phyloP scores from a whole-genome alignment of 1,140 invertebrate species.

The Bombus consobrinus region DNA sequence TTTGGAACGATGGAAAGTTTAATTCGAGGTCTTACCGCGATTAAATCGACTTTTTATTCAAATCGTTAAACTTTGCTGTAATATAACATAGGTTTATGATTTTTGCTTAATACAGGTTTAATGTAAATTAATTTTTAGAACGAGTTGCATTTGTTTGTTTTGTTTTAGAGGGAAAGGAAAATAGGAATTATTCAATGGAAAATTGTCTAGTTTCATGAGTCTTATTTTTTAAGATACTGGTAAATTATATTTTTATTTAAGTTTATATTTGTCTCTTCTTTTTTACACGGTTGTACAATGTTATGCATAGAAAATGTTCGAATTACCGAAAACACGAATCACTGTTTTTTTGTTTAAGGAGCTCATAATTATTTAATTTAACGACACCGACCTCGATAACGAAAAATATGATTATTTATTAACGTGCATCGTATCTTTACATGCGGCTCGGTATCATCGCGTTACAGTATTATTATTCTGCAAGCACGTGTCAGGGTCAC shows the following conservation, averaged over 20 bases:
- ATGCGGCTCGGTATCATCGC: not conserved
- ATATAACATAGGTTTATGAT: not conserved
- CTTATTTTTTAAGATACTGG: no score
- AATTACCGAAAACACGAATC: not conserved
- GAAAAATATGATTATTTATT: not conserved
- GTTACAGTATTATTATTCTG: constrained; percentile 30
- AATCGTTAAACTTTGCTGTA: not conserved
- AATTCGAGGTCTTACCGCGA: not conserved
- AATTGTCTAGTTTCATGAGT: not conserved
- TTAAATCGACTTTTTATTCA: not conserved
- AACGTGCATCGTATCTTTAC: not conserved
- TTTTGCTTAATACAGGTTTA: not conserved
- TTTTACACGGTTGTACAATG: no score
- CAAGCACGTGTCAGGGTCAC: constrained; percentile 43
- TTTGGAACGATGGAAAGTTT: not conserved
- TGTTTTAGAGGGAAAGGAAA: not conserved
- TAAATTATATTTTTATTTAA: no score
- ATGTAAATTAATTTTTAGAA: not conserved
- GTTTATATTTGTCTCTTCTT: no score
- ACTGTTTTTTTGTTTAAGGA: not conserved
- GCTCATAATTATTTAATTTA: not conserved
- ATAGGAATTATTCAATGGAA: not conserved
- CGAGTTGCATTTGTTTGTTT: not conserved
- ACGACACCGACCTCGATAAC: not conserved
- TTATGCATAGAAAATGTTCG: not conserved